A percentile compares a stretch with the other conserved stretches of the same genome.
Conservation (phyloP, 2,113 vertebrate genomes). For the Dipodomys stephensi region DNA sequence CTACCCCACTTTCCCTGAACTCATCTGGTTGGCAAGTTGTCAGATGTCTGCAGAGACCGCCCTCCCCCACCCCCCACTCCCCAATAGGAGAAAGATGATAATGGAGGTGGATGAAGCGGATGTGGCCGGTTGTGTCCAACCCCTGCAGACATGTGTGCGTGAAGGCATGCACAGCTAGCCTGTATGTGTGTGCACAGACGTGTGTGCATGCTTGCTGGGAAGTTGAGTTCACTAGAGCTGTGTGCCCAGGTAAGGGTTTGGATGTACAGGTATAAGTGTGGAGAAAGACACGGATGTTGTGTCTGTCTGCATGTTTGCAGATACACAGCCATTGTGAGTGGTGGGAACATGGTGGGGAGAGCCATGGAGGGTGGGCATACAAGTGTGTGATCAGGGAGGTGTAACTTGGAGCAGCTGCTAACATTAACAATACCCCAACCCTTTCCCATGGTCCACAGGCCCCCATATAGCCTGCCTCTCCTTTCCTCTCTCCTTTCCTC, state of each 20-base stretch:
- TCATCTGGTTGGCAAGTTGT: slow-evolving; percentile 41
- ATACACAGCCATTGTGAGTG: no score
- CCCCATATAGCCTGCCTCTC: no score
- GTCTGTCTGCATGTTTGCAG: not conserved
- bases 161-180: not conserved
- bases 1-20: slow-evolving; percentile 35
- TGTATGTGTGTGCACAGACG: not conserved
- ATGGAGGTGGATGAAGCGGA: fast-evolving
- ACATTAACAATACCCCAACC: not conserved
- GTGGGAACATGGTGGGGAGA: not conserved
- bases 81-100: not conserved
- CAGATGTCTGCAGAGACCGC: not conserved
- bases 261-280: not conserved
- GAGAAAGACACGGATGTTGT: fast-evolving
- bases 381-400: not conserved
- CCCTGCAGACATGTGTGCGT: not conserved
- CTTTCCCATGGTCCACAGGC: not conserved
- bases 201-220: not conserved
- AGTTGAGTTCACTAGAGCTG: fast-evolving
- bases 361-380: not conserved
- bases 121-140: no score
- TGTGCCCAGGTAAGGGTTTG: not conserved
- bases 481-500: not conserved
- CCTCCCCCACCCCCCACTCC: not conserved
- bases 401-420: not conserved